phyloP scores from a whole-genome alignment of 37 sponge, comb jelly and placozoan species.

The Haliclona indistincta region DNA sequence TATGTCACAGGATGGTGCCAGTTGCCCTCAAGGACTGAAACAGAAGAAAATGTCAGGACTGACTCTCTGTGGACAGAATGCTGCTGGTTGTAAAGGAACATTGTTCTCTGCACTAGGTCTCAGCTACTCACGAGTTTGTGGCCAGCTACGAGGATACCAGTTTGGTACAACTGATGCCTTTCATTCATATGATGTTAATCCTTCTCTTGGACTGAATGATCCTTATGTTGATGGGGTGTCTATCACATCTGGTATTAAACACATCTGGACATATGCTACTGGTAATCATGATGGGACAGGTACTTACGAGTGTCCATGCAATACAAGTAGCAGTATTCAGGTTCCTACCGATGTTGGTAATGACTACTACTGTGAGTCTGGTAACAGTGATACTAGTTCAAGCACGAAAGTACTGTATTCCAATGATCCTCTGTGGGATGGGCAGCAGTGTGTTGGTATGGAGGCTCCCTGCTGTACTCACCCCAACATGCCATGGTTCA shows the following conservation, averaged over 20 bases:
- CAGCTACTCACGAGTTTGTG: neutral
- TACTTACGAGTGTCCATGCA: neutral
- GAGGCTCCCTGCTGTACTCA: neutral
- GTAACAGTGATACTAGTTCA: neutral
- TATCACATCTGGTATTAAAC: neutral
- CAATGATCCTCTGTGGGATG: slow-evolving; percentile 6
- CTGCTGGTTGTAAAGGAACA: neutral
- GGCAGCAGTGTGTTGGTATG: neutral
- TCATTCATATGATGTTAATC: neutral
- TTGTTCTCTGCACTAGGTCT: neutral
- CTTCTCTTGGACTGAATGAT: neutral
- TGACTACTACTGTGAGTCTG: slow-evolving; percentile 8
- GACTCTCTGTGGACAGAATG: neutral
- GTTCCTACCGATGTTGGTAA: neutral
- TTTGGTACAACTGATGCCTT: neutral
- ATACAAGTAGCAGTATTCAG: neutral
- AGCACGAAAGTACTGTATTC: too few relatives aligned
- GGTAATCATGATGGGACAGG: neutral
- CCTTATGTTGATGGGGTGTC: slow-evolving; percentile 11
- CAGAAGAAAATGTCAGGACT: neutral
- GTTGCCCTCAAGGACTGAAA: neutral
- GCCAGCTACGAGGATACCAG: neutral
- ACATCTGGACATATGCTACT: slow-evolving; percentile 3
- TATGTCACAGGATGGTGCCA: neutral
- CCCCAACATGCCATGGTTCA: neutral